Evolutionary conservation across 2,888 invertebrate species (phyloP).

Genomic region (Mycalesis mineus): DNA sequence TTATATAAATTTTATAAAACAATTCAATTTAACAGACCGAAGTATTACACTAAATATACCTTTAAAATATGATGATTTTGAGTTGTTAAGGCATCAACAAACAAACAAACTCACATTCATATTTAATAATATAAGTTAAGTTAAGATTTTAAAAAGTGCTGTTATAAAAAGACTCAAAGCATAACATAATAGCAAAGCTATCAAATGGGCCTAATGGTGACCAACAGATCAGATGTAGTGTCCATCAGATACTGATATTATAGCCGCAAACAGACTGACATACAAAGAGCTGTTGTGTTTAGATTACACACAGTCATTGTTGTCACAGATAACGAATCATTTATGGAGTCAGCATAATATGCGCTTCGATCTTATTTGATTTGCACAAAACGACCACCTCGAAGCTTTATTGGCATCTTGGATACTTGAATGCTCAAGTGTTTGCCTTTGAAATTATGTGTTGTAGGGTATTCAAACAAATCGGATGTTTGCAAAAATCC

Average conservation of each 20-base stretch:
- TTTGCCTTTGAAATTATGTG: too few relatives aligned
- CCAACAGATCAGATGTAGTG: constrained; percentile 1
- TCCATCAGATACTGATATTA: constrained; percentile 1
- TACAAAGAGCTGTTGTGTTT: constrained; percentile 5
- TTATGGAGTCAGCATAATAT: constrained; percentile 3
- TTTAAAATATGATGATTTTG: too few relatives aligned
- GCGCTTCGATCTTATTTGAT: constrained; percentile 1
- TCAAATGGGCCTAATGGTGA: background rate
- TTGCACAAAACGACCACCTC: background rate
- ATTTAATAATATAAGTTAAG: too few relatives aligned
- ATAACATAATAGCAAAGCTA: background rate
- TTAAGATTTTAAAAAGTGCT: too few relatives aligned
- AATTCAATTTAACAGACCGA: too few relatives aligned
- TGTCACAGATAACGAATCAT: constrained; percentile 9
- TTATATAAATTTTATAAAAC: too few relatives aligned
- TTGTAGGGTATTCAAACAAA: too few relatives aligned
- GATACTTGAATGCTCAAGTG: background rate
- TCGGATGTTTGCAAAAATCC: too few relatives aligned
- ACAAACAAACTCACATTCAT: too few relatives aligned
- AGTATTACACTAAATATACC: too few relatives aligned
- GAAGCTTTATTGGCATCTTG: background rate
- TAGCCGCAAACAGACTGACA: constrained; percentile 2
- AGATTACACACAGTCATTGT: constrained; percentile 8
- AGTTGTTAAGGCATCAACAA: too few relatives aligned
- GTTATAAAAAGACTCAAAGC: background rate